A percentile compares a stretch with the other conserved stretches of the same genome.
Evolutionary conservation across 2,888 invertebrate species (phyloP).

Genomic region (Erebia aethiops): DNA sequence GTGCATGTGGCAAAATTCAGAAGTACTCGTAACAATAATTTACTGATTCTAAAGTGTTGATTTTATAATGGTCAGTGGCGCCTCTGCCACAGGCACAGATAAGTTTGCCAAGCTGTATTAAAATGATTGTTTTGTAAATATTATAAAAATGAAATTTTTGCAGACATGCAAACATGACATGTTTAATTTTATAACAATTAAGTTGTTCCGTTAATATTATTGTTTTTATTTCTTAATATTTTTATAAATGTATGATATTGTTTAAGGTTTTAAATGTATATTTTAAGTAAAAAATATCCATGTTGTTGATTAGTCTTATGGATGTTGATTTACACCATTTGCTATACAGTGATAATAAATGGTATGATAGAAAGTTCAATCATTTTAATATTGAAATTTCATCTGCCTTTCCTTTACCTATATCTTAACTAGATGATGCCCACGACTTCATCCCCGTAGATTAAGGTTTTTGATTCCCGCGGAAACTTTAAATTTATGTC

Average conservation of each 20-base stretch:
- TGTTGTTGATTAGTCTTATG: conserved; percentile 83
- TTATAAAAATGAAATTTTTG: conserved; percentile 50
- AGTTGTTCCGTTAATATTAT: conserved; percentile 54
- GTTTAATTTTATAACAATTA: conserved; percentile 68
- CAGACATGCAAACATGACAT: conserved; percentile 70
- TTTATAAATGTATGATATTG: conserved; percentile 65
- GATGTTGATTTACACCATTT: conserved; percentile 82
- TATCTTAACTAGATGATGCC: neutral
- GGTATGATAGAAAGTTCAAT: conserved; percentile 51
- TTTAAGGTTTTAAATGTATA: conserved; percentile 67
- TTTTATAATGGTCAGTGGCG: too few relatives aligned
- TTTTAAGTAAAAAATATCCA: conserved; percentile 74
- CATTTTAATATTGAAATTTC: conserved; percentile 2
- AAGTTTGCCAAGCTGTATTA: conserved; percentile 33
- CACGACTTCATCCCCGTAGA: too few relatives aligned
- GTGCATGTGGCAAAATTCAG: too few relatives aligned
- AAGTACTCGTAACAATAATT: too few relatives aligned
- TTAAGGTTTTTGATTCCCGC: too few relatives aligned
- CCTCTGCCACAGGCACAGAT: too few relatives aligned
- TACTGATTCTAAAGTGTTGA: too few relatives aligned
- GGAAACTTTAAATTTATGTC: too few relatives aligned
- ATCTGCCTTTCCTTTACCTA: conserved; percentile 8
- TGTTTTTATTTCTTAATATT: conserved; percentile 54
- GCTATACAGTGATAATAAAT: conserved; percentile 81
- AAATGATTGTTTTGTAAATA: conserved; percentile 64